A percentile compares a stretch with the other conserved stretches of the same genome.
Evolutionary conservation across 2,888 invertebrate genomes (phyloP).

Genomic region (Lepidonotus clava): DNA sequence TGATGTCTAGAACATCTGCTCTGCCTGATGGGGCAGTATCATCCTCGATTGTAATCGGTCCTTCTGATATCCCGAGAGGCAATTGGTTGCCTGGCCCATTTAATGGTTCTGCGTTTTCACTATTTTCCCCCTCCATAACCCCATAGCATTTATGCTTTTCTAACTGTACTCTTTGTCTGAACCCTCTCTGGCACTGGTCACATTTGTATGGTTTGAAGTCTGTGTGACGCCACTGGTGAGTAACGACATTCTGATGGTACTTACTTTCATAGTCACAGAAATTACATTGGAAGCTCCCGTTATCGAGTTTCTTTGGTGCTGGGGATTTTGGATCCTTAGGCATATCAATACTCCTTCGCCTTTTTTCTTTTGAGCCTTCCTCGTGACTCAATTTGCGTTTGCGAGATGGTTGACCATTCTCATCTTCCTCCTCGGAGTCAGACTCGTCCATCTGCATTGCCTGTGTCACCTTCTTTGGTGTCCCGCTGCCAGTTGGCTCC

Average conservation of each 20-base stretch:
- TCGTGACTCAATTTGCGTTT: neutral
- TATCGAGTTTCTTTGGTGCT: neutral
- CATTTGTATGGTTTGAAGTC: slow-evolving; percentile 12
- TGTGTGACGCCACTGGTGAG: slow-evolving; percentile 37
- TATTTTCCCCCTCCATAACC: neutral
- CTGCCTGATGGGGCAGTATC: neutral
- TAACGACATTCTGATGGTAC: neutral
- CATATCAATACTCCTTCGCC: neutral
- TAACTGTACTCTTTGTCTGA: neutral
- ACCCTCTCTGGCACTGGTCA: neutral
- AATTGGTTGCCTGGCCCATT: no score
- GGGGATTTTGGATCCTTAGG: slow-evolving; percentile 31
- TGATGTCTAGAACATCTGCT: neutral
- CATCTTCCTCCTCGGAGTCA: neutral
- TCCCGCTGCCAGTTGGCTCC: neutral
- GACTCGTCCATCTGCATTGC: neutral
- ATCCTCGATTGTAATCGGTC: neutral
- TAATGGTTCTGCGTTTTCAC: no score
- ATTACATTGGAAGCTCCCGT: neutral
- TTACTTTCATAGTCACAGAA: slow-evolving; percentile 34
- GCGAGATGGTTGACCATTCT: neutral
- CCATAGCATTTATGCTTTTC: slow-evolving; percentile 1
- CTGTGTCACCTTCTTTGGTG: neutral
- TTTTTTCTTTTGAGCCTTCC: neutral
- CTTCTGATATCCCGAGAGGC: no score